These are phyloP conservation scores for Drosophila arawakana DNA, from an alignment of 1,140 invertebrate genomes.

Conservation along the genomic window DNA sequence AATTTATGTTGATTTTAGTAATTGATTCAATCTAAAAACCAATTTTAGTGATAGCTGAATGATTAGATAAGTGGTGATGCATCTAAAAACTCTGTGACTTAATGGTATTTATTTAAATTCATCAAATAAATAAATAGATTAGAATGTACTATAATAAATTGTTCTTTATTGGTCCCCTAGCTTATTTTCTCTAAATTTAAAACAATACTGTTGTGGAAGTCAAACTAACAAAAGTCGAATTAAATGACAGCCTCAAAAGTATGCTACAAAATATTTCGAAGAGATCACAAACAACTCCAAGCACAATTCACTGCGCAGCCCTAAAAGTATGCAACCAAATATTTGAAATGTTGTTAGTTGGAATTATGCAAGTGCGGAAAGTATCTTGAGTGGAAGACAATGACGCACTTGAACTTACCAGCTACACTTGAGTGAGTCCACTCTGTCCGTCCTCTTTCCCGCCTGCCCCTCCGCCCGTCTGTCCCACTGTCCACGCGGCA, in stretches of 20 bases:
- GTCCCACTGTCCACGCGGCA: slow-evolving; percentile 16
- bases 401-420: slow-evolving; percentile 73
- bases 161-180: too few relatives aligned
- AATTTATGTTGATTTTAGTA: background rate
- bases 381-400: slow-evolving; percentile 54
- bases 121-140: too few relatives aligned
- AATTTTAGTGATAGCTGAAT: too few relatives aligned
- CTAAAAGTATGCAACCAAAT: slow-evolving; percentile 15
- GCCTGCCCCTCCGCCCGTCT: slow-evolving; percentile 1
- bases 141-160: too few relatives aligned
- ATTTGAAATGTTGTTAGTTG: background rate
- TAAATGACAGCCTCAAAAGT: background rate
- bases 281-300: background rate
- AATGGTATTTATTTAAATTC: too few relatives aligned
- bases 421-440: slow-evolving; percentile 49
- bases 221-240: too few relatives aligned
- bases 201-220: too few relatives aligned
- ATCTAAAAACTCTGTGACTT: too few relatives aligned
- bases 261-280: background rate
- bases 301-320: background rate
- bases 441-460: slow-evolving; percentile 5
- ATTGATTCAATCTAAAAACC: background rate
- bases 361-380: slow-evolving; percentile 55
- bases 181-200: too few relatives aligned
- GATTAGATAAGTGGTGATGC: too few relatives aligned